Base-by-base conservation (phyloP, 2,888 invertebrate species). In the Petrophora chlorosata region DNA sequence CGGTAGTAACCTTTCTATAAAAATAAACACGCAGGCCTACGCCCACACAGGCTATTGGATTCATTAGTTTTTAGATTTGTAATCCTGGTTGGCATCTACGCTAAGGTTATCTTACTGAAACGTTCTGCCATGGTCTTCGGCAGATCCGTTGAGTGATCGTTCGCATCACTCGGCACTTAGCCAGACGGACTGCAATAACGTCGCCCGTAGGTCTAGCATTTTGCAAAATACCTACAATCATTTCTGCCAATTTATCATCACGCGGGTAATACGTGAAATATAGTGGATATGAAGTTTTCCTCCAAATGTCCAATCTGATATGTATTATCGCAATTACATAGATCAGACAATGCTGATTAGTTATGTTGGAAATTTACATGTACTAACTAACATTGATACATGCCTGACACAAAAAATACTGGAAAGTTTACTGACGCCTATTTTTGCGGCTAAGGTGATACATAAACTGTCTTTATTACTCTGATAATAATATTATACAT, bases 131-230 rank as follows among this genome's bases (percentile, higher is more conserved):
- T 29, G 39, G 39, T 39, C 23, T 39, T 17, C 17, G 34, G 25
- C 23, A 34, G 5, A 12, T 39, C 15, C 49, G 29, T 26, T 39
- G 35, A 40, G 36, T 42, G 43, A 45, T 39, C 14, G 19, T 28
- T 45, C 32, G 32, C 47, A 49, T 49, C 23, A 41, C 13, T 5
- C 56, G 56, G 57, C 55, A 55, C 53, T 54, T 41, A 23, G 55
- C 52, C 56, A 51, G 44, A n/a, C 26, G 10, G 1, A 26, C 16
- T 32, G 34, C 17, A 40, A 41, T 46, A 30, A 33, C 19, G 47
- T 35, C 39, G 46, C 23, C 42, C 28, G 25, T 14, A 46, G 17
- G 40, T 53, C 45, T 53, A 12, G 17, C 26, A 38, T 48, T 47
- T 53, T 42, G 15, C 13, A 28, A 56, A 5, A 46, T 25, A 2